Percentiles rank a stretch among this genome's conserved stretches.
Conservation (phyloP, 2,888 invertebrate genomes). For the Lapara coniferarum region DNA sequence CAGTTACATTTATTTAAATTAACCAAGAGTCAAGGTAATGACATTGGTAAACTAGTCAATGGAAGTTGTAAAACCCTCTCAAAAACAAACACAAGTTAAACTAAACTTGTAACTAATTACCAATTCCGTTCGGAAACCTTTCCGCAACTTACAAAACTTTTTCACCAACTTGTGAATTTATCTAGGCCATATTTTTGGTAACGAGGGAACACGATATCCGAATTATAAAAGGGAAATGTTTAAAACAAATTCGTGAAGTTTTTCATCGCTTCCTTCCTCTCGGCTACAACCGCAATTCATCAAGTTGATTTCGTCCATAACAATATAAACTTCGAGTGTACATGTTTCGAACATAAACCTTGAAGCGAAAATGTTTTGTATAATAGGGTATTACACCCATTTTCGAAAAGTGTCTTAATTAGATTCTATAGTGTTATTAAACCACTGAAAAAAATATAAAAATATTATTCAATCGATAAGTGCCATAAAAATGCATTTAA, state of each 20-base stretch:
- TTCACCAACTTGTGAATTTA: constrained; percentile 60
- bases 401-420: no score
- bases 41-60: constrained; percentile 43
- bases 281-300: constrained; percentile 58
- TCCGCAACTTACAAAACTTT: constrained; percentile 56
- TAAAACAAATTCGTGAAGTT: constrained; percentile 65
- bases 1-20: neutral
- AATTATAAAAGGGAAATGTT: constrained; percentile 67
- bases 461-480: no score
- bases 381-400: no score
- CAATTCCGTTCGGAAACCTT: constrained; percentile 61
- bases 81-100: constrained; percentile 56
- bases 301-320: constrained; percentile 51
- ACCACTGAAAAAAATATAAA: no score
- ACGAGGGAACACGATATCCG: constrained; percentile 63
- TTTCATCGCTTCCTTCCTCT: constrained; percentile 61
- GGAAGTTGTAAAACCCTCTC: constrained; percentile 46
- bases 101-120: constrained; percentile 66
- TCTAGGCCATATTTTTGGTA: constrained; percentile 67
- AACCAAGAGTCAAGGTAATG: neutral
- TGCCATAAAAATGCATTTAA: no score
- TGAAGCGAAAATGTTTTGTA: constrained; percentile 18
- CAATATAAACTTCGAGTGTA: constrained; percentile 34
- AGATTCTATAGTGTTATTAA: no score
- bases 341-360: constrained; percentile 24